Base-by-base conservation (phyloP, 2,797 vertebrate genomes). In the Selene dorsalis region DNA sequence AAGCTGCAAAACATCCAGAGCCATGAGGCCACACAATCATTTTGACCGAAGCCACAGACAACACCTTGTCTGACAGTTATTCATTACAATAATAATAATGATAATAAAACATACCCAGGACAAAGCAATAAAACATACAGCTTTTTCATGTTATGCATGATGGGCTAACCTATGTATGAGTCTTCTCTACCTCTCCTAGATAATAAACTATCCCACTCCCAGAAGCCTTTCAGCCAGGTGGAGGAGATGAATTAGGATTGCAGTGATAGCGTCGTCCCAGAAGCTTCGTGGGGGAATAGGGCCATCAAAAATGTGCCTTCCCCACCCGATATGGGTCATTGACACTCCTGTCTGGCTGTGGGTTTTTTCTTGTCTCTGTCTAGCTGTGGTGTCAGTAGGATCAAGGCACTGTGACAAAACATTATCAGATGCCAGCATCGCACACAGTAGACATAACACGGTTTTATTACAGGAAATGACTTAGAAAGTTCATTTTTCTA, bases 231-330 rank as follows among this genome's bases (percentile, higher is more conserved):
- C 52, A 60, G 81, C 77, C 66, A 81, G 73, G 73, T 77, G 16
- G 3, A 35, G 66, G 65, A 86, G 87, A 88, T 89, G 52, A 84
- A 84, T 88, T 83, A 75, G 84, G 88, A 89, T 92, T 91, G 86
- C 10, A 10, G 45, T 91, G 87, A 92, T 92, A 87, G 62, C 73
- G 48, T 87, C 69, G 48, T 47, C 76, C 82, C 79, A 61, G 18
- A 57, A 77, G 86, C 69, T 88, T 87, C 88, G 62, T 62, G 45
- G 66, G 30, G 66, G 79, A 90, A 89, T 47, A 75, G 72, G 70
- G 76, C 71, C 76, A 77, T 86, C 69, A 41, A 78, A 86, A 83
- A 70, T n/a, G 28, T 47, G 61, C 56, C 26, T 20, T 63, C 22
- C 57, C 47, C 60, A 64, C 64, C 64, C 8, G 35, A 85, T 88